Base-by-base conservation (phyloP, 2,888 invertebrate species). In the Noctua pronuba region DNA sequence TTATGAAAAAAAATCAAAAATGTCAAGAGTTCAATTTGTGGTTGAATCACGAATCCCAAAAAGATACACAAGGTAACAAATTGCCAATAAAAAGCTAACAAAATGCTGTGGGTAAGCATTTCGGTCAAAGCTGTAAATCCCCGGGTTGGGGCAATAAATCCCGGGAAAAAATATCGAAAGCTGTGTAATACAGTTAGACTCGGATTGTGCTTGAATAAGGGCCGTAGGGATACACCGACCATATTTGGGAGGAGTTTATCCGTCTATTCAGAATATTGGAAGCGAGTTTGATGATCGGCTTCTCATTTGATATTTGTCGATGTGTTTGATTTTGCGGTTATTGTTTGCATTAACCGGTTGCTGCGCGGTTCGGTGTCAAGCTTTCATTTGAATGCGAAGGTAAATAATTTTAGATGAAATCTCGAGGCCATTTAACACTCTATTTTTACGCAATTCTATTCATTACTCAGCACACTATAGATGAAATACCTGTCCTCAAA, bases 51-150 rank as follows among this genome's bases (percentile, higher is more conserved):
- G 91, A 92, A 92, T 92, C 93, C 92, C 90, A 93, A 93, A 94
- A 94, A 95, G 94, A 95, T 95, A 95, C 94, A 95, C 93, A 94
- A 94, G 94, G 95, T 95, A 95, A 95, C 95, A 95, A 95, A 96
- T 95, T 94, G 95, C 92, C 95, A 94, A 95, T 96, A 95, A 96
- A 96, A 95, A 95, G 94, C 94, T 95, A 95, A 95, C 95, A 95
- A 95, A 95, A 95, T 94, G 94, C 92, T 94, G 93, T 91, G 94
- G 95, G 94, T 94, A 94, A 95, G 94, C 95, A 94, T 95, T 95
- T 93, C 94, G 95, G 95, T 95, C 95, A 94, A 95, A 94, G 95
- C 94, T 95, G 95, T 96, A 95, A 96, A 96, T 96, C 95, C 95
- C 93, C 87, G 88, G 91, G 89, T 91, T 91, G 82, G 87, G 88